Evolutionary conservation across 1,140 invertebrate species (phyloP).

Genomic region (Zelostemma sp.): DNA sequence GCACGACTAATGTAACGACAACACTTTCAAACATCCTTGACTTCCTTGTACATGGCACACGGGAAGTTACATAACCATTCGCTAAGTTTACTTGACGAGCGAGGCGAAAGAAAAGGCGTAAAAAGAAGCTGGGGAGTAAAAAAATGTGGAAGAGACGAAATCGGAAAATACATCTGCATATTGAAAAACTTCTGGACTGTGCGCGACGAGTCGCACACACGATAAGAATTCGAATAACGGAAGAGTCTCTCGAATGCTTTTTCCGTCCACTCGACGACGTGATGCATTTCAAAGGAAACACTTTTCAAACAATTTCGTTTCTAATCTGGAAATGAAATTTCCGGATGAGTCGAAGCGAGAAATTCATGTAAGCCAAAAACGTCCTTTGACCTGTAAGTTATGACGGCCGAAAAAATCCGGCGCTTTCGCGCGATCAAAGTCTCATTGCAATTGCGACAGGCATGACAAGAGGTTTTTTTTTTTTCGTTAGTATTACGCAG

Average conservation of each 20-base stretch:
- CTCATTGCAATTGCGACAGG: conserved; percentile 12
- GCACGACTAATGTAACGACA: conserved; percentile 48
- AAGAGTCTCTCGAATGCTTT: neutral
- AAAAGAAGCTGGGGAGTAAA: conserved; percentile 8
- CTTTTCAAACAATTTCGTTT: too few species aligned
- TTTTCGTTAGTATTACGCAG: conserved; percentile 5
- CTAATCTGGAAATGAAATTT: neutral
- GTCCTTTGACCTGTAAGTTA: neutral
- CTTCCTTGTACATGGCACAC: conserved; percentile 53
- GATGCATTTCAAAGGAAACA: neutral
- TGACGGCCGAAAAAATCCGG: neutral
- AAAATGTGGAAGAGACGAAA: conserved; percentile 16
- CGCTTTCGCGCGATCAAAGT: neutral
- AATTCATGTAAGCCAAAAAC: neutral
- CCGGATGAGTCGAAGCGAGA: neutral
- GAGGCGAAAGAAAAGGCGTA: conserved; percentile 39
- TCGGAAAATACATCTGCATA: conserved; percentile 30
- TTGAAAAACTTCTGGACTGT: conserved; percentile 32
- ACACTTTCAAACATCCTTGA: conserved; percentile 62
- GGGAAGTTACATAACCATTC: conserved; percentile 54
- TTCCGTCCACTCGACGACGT: neutral
- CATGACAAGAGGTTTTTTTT: conserved; percentile 12
- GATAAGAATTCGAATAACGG: neutral
- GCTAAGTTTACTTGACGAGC: conserved; percentile 25
- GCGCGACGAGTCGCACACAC: conserved; percentile 18